phyloP scores from a whole-genome alignment of 2,888 invertebrate species.

The Alentia gelatinosa region DNA sequence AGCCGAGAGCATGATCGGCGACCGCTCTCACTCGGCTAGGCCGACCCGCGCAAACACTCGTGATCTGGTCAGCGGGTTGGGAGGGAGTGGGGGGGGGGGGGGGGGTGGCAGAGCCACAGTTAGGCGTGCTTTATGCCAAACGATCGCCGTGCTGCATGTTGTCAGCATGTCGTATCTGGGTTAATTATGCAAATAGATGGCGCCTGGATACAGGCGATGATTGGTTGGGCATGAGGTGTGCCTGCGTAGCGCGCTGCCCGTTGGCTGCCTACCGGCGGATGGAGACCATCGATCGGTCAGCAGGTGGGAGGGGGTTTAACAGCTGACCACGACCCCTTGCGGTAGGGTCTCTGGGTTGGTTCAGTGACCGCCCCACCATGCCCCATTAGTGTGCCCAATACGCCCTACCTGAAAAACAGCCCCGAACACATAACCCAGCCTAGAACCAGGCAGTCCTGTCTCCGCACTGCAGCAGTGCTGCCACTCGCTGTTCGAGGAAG shows the following conservation, averaged over 20 bases:
- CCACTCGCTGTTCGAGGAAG: too few relatives aligned
- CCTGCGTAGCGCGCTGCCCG: not conserved
- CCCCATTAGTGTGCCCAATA: not conserved
- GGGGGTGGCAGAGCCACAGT: not conserved
- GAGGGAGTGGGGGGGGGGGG: not conserved
- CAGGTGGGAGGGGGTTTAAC: not conserved
- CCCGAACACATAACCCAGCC: too few relatives aligned
- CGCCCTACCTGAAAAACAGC: too few relatives aligned
- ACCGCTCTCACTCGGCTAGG: too few relatives aligned
- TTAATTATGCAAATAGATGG: constrained; percentile 50
- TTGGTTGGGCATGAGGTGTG: constrained; percentile 14
- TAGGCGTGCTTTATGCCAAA: not conserved
- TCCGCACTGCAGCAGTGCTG: too few relatives aligned
- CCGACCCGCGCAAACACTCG: not conserved
- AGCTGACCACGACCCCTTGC: not conserved
- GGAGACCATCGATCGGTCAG: not conserved
- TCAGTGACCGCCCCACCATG: not conserved
- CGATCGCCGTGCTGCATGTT: not conserved
- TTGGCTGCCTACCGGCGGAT: not conserved
- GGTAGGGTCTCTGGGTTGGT: too few relatives aligned
- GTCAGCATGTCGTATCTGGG: not conserved
- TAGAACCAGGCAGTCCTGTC: too few relatives aligned
- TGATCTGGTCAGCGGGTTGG: not conserved
- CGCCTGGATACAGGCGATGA: constrained; percentile 41
- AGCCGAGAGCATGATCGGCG: too few relatives aligned